These are phyloP conservation scores for Caerostris darwini DNA, from an alignment of 1,140 invertebrate genomes.

Conservation along the genomic window DNA sequence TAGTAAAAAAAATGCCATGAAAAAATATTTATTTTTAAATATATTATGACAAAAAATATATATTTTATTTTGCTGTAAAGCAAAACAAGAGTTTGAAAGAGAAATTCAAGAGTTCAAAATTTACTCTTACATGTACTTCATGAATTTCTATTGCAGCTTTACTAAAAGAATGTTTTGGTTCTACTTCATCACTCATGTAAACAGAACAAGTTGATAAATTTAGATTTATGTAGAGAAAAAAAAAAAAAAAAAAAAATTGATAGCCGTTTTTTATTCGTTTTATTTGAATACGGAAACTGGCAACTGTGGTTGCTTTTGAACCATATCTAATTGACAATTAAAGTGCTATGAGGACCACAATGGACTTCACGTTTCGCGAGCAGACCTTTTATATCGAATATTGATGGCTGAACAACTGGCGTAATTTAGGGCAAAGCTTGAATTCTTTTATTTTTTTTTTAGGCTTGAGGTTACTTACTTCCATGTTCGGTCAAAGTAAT, in stretches of 20 bases:
- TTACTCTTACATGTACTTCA: too few relatives aligned
- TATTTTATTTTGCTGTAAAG: too few relatives aligned
- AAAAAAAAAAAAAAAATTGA: too few relatives aligned
- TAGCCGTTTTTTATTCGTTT: neutral
- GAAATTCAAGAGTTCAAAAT: too few relatives aligned
- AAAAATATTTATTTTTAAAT: too few relatives aligned
- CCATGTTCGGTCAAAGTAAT: neutral
- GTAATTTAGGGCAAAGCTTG: neutral
- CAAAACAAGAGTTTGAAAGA: too few relatives aligned
- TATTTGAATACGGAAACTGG: conserved; percentile 3
- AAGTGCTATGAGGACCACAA: neutral
- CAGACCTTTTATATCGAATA: neutral
- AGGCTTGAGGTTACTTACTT: neutral
- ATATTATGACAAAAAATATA: too few relatives aligned
- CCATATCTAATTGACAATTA: conserved; percentile 3
- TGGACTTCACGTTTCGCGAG: neutral
- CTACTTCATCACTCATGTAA: neutral
- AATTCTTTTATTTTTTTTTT: neutral
- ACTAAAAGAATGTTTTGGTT: neutral
- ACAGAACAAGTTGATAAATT: conserved; percentile 7
- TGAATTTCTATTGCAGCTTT: neutral
- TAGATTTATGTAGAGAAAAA: neutral
- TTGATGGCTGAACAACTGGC: neutral
- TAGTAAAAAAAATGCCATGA: too few relatives aligned
- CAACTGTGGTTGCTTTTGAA: neutral